Base-by-base conservation (phyloP, 2,797 vertebrate species). In the Silurus lanzhouensis region DNA sequence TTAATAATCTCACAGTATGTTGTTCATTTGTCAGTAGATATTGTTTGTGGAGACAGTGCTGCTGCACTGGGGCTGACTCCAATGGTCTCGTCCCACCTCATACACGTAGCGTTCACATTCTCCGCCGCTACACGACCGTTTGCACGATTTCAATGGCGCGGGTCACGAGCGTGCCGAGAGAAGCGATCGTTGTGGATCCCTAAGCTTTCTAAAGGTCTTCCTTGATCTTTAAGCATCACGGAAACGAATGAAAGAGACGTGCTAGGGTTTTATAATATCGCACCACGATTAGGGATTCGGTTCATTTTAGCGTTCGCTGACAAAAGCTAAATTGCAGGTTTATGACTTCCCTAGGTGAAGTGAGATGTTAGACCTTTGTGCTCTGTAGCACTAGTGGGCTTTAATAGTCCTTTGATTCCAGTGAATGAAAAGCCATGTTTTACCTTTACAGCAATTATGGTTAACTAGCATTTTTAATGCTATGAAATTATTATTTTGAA, bases 1-100 rank as follows among this genome's bases (percentile, higher is more conserved):
- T 94, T 93, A 94, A 94, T 94, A 91, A 93, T 94, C 92, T 92
- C 89, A 92, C 92, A 93, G 92, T 13, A 48, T 93, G 92, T 90
- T 93, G 85, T 93, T 93, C 92, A 93, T 94, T 93, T 92, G 92
- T 94, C 93, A 93, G 19, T 84, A 90, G 91, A 92, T 94, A 94
- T 93, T 94, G 92, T 38, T 64, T 92, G 91, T 91, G 38, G 38
- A 38, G 38, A 91, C 92, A 91, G 92, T 27, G 92, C 91, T 92
- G 92, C 91, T 88, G 90, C 91, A 89, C 86, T 90, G 27, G 12
- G 79, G 81, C 38, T 87, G 88, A 91, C 88, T 91, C 90, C 92
- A 94, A 92, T 90, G 91, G 90, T 90, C 91, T 87, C 85, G 88
- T 87, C 68, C 74, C 19, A 46, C 92, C 92, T 84, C 88, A 83